These are phyloP conservation scores for Monodelphis domestica DNA, from an alignment of 2,797 vertebrate species.

Conservation along the genomic window DNA sequence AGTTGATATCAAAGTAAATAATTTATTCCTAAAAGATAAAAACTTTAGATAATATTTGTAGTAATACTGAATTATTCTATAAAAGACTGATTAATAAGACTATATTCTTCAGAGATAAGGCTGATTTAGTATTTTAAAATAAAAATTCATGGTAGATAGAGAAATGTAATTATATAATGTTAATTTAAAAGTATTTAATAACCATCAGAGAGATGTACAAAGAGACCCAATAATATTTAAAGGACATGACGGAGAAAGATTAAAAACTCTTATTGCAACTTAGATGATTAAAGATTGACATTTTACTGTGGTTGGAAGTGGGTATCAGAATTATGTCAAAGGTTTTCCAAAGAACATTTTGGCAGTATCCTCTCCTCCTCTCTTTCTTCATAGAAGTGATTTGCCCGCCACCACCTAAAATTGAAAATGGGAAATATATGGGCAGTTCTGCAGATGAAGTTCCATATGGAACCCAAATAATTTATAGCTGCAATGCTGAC, in stretches of 20 bases:
- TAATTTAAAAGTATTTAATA: not conserved
- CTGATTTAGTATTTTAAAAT: not conserved
- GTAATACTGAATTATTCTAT: not conserved
- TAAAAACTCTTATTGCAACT: not conserved
- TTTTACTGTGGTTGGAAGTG: not conserved
- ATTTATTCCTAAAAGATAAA: not conserved
- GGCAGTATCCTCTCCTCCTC: not conserved
- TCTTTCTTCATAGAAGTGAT: constrained; percentile 69
- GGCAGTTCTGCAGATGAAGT: constrained; percentile 59
- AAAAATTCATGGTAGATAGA: not conserved
- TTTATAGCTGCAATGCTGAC: constrained; percentile 69
- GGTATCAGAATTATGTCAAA: not conserved
- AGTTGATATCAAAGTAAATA: not conserved
- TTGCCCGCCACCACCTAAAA: constrained; percentile 61
- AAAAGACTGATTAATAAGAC: not conserved
- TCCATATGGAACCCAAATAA: constrained; percentile 74
- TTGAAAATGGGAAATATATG: constrained; percentile 68
- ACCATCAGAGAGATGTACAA: accelerated
- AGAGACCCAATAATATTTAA: not conserved
- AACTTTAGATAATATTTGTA: not conserved
- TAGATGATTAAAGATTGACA: not conserved
- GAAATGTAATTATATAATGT: not conserved
- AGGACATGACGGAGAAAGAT: not conserved
- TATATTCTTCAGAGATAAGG: not conserved
- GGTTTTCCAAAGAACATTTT: not conserved